These are phyloP conservation scores for Phymatocera aterrima DNA, from an alignment of 2,888 invertebrate genomes.

Conservation along the genomic window DNA sequence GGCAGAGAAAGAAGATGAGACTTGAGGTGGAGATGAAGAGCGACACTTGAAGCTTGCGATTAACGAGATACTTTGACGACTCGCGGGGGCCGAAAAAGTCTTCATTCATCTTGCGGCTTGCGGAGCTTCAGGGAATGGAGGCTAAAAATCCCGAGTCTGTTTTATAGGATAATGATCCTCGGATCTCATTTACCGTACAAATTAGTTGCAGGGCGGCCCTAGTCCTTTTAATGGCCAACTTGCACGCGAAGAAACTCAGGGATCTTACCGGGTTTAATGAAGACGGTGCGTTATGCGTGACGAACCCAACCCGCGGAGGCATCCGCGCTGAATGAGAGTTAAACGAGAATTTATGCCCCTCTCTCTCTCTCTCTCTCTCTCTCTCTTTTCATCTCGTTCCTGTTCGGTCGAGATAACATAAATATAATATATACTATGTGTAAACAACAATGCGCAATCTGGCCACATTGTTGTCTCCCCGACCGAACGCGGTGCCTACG, in stretches of 20 bases:
- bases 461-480: slow-evolving; percentile 66
- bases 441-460: slow-evolving; percentile 74
- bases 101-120: background rate
- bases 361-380: background rate
- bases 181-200: slow-evolving; percentile 73
- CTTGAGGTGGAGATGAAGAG: background rate
- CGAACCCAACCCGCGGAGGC: slow-evolving; percentile 59
- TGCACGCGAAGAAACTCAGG: slow-evolving; percentile 64
- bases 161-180: slow-evolving; percentile 61
- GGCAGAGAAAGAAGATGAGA: background rate
- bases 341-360: slow-evolving; percentile 73
- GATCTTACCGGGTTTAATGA: slow-evolving; percentile 32
- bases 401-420: background rate
- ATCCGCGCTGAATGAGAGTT: slow-evolving; percentile 68
- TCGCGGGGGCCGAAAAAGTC: background rate
- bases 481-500: no score
- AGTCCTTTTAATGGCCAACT: slow-evolving; percentile 66
- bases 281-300: slow-evolving; percentile 69
- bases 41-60: background rate
- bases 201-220: slow-evolving; percentile 70
- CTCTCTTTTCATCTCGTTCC: background rate
- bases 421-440: no score
- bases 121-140: background rate
- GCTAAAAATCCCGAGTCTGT: slow-evolving; percentile 48
- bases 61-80: slow-evolving; percentile 9